Conservation (phyloP, 1,140 invertebrate species). For the Chymomyza costata region DNA sequence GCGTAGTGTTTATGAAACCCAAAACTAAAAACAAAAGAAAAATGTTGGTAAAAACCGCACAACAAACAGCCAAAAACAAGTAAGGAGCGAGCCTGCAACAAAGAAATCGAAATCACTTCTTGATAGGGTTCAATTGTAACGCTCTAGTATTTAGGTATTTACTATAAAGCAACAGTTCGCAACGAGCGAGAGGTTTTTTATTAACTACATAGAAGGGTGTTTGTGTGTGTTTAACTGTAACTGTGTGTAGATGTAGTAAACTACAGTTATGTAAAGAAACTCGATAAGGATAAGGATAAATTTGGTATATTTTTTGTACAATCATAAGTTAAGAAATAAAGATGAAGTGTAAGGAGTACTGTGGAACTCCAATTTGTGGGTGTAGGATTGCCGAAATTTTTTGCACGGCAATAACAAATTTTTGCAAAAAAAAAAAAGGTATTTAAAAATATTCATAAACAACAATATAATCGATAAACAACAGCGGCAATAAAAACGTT, state of each 20-base stretch:
- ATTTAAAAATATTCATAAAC: too few relatives aligned
- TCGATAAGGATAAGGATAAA: slow-evolving; percentile 18
- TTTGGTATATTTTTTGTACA: background rate
- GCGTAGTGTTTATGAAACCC: slow-evolving; percentile 33
- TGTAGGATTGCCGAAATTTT: slow-evolving; percentile 32
- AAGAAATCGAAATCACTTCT: slow-evolving; percentile 23
- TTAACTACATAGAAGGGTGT: slow-evolving; percentile 9
- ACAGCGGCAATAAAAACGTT: slow-evolving; percentile 46
- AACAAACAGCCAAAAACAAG: slow-evolving; percentile 52
- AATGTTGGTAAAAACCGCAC: slow-evolving; percentile 19
- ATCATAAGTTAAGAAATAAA: slow-evolving; percentile 2
- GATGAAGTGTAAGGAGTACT: background rate
- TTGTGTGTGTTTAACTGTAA: slow-evolving; percentile 7
- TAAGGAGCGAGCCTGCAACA: slow-evolving; percentile 15
- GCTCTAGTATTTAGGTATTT: slow-evolving; percentile 19
- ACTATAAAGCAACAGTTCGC: slow-evolving; percentile 37
- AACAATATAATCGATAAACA: slow-evolving; percentile 56
- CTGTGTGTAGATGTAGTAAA: slow-evolving; percentile 12
- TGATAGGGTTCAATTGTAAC: slow-evolving; percentile 3
- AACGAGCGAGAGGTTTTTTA: slow-evolving; percentile 49
- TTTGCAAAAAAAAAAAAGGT: slow-evolving; percentile 43
- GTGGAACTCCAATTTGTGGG: background rate
- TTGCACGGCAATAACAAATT: slow-evolving; percentile 32
- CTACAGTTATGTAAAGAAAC: slow-evolving; percentile 40
- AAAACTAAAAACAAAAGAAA: too few relatives aligned